Evolutionary conservation across 2,113 vertebrate genomes (phyloP).

Genomic region (Tenebrosternarchus preto): DNA sequence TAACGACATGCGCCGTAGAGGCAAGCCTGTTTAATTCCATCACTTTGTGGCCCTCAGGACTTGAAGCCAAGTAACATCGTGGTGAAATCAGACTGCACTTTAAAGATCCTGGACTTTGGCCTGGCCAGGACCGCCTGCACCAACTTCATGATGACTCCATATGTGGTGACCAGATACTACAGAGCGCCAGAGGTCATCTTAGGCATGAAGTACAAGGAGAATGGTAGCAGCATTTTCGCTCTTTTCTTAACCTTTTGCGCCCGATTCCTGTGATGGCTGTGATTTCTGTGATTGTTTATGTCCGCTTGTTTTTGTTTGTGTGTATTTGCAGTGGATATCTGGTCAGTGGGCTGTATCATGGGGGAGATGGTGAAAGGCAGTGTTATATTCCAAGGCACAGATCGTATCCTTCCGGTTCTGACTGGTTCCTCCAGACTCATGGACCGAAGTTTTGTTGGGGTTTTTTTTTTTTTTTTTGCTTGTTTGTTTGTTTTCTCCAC

Average conservation of each 20-base stretch:
- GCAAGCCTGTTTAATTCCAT: background rate
- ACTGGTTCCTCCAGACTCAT: background rate
- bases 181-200: constrained; percentile 95
- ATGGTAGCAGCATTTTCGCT: constrained; percentile 74
- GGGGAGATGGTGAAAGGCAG: constrained; percentile 99
- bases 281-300: constrained; percentile 25
- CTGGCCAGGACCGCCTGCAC: constrained; percentile 95
- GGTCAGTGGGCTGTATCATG: constrained; percentile 99
- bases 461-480: background rate
- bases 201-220: constrained; percentile 98
- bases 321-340: constrained; percentile 91
- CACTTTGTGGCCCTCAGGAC: constrained; percentile 73
- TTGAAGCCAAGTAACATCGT: constrained; percentile 98
- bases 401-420: constrained; percentile 89
- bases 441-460: too few species aligned
- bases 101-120: constrained; percentile 97
- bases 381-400: constrained; percentile 99
- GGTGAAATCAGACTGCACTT: constrained; percentile 94
- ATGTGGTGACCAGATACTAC: constrained; percentile 96
- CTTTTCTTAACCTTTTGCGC: background rate
- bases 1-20: background rate
- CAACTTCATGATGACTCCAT: constrained; percentile 99
- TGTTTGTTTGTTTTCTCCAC: background rate
- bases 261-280: background rate
- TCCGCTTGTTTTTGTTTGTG: constrained; percentile 46